Conservation (phyloP, 2,113 vertebrate genomes). For the Phylloscopus trochiloides region DNA sequence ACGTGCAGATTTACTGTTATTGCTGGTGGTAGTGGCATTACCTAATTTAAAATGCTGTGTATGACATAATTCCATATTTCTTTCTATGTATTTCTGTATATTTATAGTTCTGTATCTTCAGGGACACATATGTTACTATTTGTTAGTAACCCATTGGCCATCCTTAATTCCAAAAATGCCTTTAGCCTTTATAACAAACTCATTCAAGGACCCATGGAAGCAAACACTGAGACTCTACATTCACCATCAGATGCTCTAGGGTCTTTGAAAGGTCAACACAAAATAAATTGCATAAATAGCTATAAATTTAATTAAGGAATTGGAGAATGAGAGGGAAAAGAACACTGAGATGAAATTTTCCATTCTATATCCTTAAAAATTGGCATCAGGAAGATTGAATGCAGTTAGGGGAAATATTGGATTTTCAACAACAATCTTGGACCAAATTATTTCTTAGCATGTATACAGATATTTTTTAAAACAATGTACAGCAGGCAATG, state of each 20-base stretch:
- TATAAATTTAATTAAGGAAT: background rate
- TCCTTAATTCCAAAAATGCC: background rate
- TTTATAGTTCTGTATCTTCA: background rate
- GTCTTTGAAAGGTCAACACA: constrained; percentile 27
- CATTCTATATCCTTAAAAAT: background rate
- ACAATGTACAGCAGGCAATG: background rate
- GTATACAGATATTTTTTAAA: background rate
- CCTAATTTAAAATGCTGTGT: background rate
- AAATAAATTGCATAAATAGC: constrained; percentile 6
- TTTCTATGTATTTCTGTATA: background rate
- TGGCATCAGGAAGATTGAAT: background rate
- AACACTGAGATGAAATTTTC: constrained; percentile 25
- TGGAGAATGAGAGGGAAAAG: background rate
- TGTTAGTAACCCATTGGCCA: background rate
- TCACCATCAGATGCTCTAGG: background rate
- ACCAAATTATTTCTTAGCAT: background rate
- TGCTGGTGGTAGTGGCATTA: background rate
- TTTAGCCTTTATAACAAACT: background rate
- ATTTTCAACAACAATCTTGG: background rate
- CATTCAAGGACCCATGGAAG: background rate
- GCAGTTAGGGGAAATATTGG: background rate
- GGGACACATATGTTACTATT: background rate
- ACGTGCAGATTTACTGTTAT: background rate
- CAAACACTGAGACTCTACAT: background rate
- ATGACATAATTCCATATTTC: background rate